Percentiles rank a stretch among this genome's conserved stretches.
These are phyloP conservation scores for Cerastis leucographa DNA, from an alignment of 2,888 invertebrate species.

Conservation along the genomic window DNA sequence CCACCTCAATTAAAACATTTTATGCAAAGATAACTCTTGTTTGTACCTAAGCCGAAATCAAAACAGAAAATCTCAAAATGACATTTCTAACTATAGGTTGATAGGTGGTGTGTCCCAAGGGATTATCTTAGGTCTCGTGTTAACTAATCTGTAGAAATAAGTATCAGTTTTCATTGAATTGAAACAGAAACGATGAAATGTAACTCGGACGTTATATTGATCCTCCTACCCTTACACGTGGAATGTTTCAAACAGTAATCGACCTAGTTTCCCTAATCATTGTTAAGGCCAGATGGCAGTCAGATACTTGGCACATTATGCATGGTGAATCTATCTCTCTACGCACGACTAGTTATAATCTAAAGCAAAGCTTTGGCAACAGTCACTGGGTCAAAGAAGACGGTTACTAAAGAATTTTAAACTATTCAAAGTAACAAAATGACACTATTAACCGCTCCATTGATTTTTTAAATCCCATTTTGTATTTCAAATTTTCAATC, in stretches of 20 bases:
- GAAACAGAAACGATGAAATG: background rate
- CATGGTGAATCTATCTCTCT: conserved; percentile 18
- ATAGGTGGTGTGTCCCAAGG: background rate
- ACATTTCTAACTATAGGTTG: background rate
- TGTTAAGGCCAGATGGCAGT: conserved; percentile 1
- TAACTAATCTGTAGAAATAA: background rate
- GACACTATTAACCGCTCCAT: conserved; percentile 18
- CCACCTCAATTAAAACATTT: background rate
- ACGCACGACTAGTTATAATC: conserved; percentile 6
- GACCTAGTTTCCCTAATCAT: conserved; percentile 9
- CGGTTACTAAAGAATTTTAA: conserved; percentile 8
- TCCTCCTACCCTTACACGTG: background rate
- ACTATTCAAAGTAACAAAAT: conserved; percentile 16
- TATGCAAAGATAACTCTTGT: background rate
- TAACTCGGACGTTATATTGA: background rate
- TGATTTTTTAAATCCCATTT: conserved; percentile 22
- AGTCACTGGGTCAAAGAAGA: conserved; percentile 37
- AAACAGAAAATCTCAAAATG: background rate
- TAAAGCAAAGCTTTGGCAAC: conserved; percentile 35
- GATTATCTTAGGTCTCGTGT: background rate
- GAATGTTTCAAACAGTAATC: background rate
- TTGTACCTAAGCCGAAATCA: background rate
- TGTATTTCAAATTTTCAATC: conserved; percentile 15
- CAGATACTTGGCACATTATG: conserved; percentile 26
- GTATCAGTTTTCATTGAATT: background rate